A percentile compares a stretch with the other conserved stretches of the same genome.
Evolutionary conservation across 2,888 invertebrate species (phyloP).

Genomic region (Lottia gigantea): DNA sequence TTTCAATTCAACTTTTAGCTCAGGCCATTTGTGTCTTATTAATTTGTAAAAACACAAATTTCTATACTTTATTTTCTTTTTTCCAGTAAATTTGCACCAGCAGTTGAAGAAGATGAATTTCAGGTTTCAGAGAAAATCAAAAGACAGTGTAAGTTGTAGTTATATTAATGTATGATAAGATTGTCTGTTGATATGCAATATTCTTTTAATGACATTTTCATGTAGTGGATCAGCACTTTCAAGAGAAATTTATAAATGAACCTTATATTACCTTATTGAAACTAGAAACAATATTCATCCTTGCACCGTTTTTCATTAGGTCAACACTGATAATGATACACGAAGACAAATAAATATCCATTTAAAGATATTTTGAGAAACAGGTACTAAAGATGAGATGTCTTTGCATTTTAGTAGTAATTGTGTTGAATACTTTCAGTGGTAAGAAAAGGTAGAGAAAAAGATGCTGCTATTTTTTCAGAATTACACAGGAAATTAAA

Average conservation of each 20-base stretch:
- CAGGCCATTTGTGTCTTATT: neutral
- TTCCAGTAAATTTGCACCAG: conserved; percentile 47
- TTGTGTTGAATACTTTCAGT: conserved; percentile 46
- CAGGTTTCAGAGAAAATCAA: conserved; percentile 65
- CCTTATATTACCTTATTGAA: neutral
- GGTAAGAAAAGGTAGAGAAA: conserved; percentile 58
- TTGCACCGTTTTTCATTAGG: too few species aligned
- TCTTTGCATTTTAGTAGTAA: too few species aligned
- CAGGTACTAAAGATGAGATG: too few species aligned
- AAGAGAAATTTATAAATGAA: neutral
- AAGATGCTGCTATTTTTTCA: conserved; percentile 67
- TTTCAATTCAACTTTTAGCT: neutral
- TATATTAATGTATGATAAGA: neutral
- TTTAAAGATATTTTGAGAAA: too few species aligned
- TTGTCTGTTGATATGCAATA: too few species aligned
- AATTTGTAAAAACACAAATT: neutral
- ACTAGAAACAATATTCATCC: neutral
- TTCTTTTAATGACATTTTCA: too few species aligned
- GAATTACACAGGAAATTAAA: conserved; percentile 69
- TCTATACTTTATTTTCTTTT: too few species aligned
- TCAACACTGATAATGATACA: neutral
- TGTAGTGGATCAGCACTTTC: too few species aligned
- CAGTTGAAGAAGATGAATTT: conserved; percentile 62
- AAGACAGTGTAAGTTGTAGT: conserved; percentile 57
- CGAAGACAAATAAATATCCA: too few species aligned